Evolutionary conservation across 1,140 invertebrate species (phyloP).

Genomic region (Drosophila azteca): DNA sequence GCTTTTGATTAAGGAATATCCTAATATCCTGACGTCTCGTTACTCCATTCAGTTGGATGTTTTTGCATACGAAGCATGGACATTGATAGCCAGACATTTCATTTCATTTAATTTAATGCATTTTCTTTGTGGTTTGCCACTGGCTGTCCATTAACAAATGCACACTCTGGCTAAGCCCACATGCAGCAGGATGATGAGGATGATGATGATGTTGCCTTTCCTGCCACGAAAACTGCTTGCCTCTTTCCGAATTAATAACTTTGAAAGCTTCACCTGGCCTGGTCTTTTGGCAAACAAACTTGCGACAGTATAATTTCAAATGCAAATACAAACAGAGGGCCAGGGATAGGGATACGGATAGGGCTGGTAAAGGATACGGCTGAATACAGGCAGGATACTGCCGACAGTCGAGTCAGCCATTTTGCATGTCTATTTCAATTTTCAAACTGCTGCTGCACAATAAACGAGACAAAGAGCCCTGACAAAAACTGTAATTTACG

Average conservation of each 20-base stretch:
- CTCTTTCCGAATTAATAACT: constrained; percentile 43
- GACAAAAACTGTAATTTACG: constrained; percentile 57
- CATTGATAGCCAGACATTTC: constrained; percentile 6
- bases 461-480: constrained; percentile 18
- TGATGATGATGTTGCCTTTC: neutral
- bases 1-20: constrained; percentile 9
- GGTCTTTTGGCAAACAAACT: constrained; percentile 20
- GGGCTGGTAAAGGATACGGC: constrained; percentile 10
- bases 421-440: constrained; percentile 55
- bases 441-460: constrained; percentile 27
- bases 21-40: too few species aligned
- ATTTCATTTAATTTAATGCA: constrained; percentile 34
- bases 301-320: constrained; percentile 42
- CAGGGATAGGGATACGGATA: too few species aligned
- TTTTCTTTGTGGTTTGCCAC: neutral
- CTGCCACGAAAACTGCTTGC: constrained; percentile 2
- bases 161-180: constrained; percentile 7
- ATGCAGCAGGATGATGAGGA: too few species aligned
- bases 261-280: constrained; percentile 41
- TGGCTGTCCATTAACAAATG: constrained; percentile 35
- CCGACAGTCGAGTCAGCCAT: constrained; percentile 23
- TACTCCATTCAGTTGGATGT: too few species aligned
- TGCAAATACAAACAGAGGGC: constrained; percentile 31
- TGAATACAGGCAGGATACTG: constrained; percentile 3
- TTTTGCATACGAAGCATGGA: constrained; percentile 3